Evolutionary conservation across 2,888 invertebrate species (phyloP).

Genomic region (Hypomecis atomaria): DNA sequence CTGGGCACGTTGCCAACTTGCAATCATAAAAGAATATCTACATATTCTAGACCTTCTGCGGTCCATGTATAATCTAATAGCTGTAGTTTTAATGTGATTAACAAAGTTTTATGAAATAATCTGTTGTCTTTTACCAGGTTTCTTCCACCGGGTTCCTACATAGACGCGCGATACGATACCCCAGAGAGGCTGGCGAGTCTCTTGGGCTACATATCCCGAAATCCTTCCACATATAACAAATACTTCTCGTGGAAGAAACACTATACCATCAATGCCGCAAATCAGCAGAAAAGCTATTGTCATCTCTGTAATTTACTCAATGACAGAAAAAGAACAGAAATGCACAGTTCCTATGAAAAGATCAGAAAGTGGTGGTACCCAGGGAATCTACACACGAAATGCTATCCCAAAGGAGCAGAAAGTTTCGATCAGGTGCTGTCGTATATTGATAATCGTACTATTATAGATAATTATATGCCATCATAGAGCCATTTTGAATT

Average conservation of each 20-base stretch:
- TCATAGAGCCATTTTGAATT: neutral
- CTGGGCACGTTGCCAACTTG: no score
- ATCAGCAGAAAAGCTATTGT: conserved; percentile 58
- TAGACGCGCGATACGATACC: conserved; percentile 50
- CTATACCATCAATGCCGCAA: conserved; percentile 56
- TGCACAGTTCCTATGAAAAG: conserved; percentile 46
- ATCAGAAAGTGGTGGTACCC: conserved; percentile 72
- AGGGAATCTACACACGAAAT: conserved; percentile 49
- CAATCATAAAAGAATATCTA: no score
- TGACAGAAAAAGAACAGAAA: conserved; percentile 42
- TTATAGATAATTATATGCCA: conserved; percentile 14
- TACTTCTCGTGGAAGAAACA: conserved; percentile 64
- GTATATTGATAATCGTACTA: conserved; percentile 38
- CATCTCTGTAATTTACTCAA: conserved; percentile 63
- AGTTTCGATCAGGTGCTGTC: conserved; percentile 44
- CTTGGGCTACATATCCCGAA: conserved; percentile 55
- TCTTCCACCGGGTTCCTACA: conserved; percentile 68
- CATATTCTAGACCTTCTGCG: neutral
- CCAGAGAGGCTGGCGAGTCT: conserved; percentile 55
- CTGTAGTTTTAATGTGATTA: neutral
- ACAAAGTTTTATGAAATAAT: neutral
- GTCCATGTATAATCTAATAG: neutral
- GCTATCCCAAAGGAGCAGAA: conserved; percentile 55
- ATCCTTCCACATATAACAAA: conserved; percentile 52
- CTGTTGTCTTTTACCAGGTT: conserved; percentile 57